A percentile compares a stretch with the other conserved stretches of the same genome.
These are phyloP conservation scores for Nasonia oneida DNA, from an alignment of 2,888 invertebrate genomes.

Conservation along the genomic window DNA sequence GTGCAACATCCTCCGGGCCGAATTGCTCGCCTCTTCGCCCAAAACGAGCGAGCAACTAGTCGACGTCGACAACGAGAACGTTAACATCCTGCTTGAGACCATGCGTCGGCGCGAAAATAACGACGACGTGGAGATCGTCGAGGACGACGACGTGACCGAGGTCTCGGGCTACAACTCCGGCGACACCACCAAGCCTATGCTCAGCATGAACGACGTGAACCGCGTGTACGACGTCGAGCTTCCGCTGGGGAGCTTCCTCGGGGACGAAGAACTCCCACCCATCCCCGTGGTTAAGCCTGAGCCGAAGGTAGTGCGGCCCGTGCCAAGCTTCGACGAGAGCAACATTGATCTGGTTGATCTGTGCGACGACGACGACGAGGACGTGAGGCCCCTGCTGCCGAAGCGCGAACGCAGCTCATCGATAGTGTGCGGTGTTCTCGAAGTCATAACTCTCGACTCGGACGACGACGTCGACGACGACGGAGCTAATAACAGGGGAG, in stretches of 20 bases:
- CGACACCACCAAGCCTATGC: conserved; percentile 12
- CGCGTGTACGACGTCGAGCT: neutral
- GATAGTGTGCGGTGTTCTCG: neutral
- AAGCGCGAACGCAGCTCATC: neutral
- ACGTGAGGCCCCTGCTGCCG: neutral
- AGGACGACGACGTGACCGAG: neutral
- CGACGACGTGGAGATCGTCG: neutral
- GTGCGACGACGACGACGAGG: conserved; percentile 29
- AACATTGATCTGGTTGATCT: conserved; percentile 13
- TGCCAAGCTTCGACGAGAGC: neutral
- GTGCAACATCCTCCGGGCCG: conserved; percentile 30
- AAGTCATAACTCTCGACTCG: conserved; percentile 7
- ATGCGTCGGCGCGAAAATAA: neutral
- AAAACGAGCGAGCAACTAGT: neutral
- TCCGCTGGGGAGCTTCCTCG: neutral
- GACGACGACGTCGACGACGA: conserved; percentile 35
- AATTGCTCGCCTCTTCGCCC: neutral
- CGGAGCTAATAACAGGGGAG: neutral
- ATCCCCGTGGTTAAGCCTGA: conserved; percentile 3
- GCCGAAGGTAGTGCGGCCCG: neutral
- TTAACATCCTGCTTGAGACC: neutral
- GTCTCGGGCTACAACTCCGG: neutral
- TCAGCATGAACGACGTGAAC: neutral
- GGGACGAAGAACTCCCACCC: neutral
- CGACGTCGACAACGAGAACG: neutral